Evolutionary conservation across 1,140 invertebrate species (phyloP), one percentile per base, ranked within the genome.

Genomic region (Lepidurus apus): DNA sequence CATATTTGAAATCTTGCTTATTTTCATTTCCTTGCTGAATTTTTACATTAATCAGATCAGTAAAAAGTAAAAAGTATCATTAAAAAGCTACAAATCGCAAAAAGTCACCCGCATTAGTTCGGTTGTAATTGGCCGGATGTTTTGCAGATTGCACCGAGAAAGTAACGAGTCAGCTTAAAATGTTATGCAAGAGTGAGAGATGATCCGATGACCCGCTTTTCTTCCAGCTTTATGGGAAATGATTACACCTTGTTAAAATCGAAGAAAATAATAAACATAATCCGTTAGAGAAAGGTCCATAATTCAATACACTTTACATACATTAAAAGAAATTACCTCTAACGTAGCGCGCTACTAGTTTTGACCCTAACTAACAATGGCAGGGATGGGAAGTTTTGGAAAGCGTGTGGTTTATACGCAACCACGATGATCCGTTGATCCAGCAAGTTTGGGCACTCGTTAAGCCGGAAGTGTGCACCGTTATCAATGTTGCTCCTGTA

Each of bases 391-490:
- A 34, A 34, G 34, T 34, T 34, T n/a, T 65, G 53, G 53, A 21
- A 65, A 65, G 9, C 13, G 53, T 65, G 53, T 65, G 53, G 53
- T 65, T 65, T 65, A n/a, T 21, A 65, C 53, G 53, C 53, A 65
- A 65, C 53, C 53, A 65, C 53, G 53, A 65, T 65, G 53, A 65
- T 65, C 53, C 53, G 53, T 65, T 65, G 53, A 65, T 65, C 53
- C 53, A 65, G 53, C 53, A 65, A 65, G 34, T 34, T 34, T 34
- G 34, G 34, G 34, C 2, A 34, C 34, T 1, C 1, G 34, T 34
- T 65, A 65, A 21, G n/a, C 53, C 53, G 53, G 53, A 65, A 65
- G 21, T 21, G 21, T 6, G n/a, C 53, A 13, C n/a, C 53, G n/a
- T 65, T 65, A 65, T 65, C 53, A 65, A 65, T 7, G 13, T 65